phyloP scores from a whole-genome alignment of 2,888 invertebrate genomes.

The Adineta ricciae region DNA sequence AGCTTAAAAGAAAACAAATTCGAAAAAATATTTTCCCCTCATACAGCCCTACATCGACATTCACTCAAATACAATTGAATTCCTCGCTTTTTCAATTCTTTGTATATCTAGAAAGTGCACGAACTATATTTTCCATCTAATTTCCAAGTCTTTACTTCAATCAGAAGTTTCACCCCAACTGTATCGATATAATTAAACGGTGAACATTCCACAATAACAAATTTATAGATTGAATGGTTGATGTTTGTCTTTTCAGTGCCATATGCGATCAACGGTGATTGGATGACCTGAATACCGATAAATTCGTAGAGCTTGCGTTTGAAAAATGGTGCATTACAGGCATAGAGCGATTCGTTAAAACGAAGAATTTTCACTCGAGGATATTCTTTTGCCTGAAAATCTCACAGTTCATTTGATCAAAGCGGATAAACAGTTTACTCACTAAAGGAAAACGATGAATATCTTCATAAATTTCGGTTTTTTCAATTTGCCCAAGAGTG shows the following conservation, averaged over 20 bases:
- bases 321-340: not conserved
- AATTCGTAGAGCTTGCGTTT: not conserved
- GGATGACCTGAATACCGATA: not conserved
- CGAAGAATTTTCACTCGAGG: too few species aligned
- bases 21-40: too few species aligned
- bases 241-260: not conserved
- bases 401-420: too few species aligned
- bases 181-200: not conserved
- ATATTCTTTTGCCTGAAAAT: too few species aligned
- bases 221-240: not conserved
- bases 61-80: not conserved
- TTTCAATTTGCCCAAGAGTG: not conserved
- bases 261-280: not conserved
- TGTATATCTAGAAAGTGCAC: not conserved
- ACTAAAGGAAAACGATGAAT: not conserved
- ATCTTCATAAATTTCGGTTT: not conserved
- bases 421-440: not conserved
- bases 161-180: not conserved
- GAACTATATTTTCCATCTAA: not conserved
- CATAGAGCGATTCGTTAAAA: not conserved
- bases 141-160: not conserved
- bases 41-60: not conserved
- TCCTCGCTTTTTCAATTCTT: not conserved
- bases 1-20: too few species aligned
- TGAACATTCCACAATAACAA: not conserved